Evolutionary conservation across 2,888 invertebrate species (phyloP).

Genomic region (Ectemnius cavifrons): DNA sequence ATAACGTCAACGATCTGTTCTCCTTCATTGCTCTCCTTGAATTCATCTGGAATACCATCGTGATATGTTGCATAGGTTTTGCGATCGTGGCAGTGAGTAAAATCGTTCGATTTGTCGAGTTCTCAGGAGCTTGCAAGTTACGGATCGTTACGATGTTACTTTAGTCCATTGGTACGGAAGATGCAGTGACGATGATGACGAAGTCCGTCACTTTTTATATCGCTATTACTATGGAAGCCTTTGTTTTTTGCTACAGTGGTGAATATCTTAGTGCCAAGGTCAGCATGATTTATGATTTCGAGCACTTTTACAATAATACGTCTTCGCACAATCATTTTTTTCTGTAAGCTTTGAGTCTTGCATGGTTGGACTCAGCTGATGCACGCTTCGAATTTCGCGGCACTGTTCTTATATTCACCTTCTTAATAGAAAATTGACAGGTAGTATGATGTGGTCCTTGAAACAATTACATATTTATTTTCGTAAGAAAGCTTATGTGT

Average conservation of each 20-base stretch:
- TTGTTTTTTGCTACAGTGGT: slow-evolving; percentile 53
- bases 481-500: background rate
- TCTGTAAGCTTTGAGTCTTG: background rate
- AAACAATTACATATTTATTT: background rate
- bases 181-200: slow-evolving; percentile 11
- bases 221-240: slow-evolving; percentile 48
- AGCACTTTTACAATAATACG: background rate
- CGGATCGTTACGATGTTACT: background rate
- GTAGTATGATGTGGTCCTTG: background rate
- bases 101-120: background rate
- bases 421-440: background rate
- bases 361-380: background rate
- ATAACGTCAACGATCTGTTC: slow-evolving; percentile 42
- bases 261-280: slow-evolving; percentile 60
- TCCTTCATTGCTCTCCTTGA: slow-evolving; percentile 37
- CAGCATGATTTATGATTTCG: slow-evolving; percentile 7
- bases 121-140: too few species aligned
- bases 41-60: slow-evolving; percentile 21
- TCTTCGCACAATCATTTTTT: background rate
- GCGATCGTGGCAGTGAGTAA: slow-evolving; percentile 17
- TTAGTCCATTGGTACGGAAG: background rate
- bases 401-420: background rate
- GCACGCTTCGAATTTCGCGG: background rate
- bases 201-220: slow-evolving; percentile 45
- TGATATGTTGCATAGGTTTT: slow-evolving; percentile 12